A percentile compares a stretch with the other conserved stretches of the same genome.
Evolutionary conservation across 2,888 invertebrate species (phyloP).

Genomic region (Dynastes hyllus): DNA sequence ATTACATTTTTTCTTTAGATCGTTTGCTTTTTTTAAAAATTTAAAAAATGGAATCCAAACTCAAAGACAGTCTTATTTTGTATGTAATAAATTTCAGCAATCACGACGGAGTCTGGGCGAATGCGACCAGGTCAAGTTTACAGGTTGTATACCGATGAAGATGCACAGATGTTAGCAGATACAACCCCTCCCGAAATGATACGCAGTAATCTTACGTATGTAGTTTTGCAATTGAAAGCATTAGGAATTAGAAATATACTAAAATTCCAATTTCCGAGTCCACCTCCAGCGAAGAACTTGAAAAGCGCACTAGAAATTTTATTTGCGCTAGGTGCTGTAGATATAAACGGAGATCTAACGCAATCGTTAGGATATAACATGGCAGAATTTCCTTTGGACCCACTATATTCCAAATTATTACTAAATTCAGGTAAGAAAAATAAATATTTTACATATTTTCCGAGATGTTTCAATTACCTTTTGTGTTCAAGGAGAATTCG

Average conservation of each 20-base stretch:
- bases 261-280: constrained; percentile 92
- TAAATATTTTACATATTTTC: not conserved
- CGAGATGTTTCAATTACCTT: not conserved
- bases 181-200: constrained; percentile 95
- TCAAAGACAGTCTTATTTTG: constrained; percentile 88
- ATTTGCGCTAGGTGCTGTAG: constrained; percentile 88
- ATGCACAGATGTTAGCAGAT: constrained; percentile 79
- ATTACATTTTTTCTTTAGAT: constrained; percentile 57
- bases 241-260: constrained; percentile 94
- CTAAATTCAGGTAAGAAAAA: constrained; percentile 79
- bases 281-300: constrained; percentile 92
- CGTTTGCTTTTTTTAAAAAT: no score
- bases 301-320: constrained; percentile 89
- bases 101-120: constrained; percentile 96
- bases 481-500: constrained; percentile 79
- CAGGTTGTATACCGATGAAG: constrained; percentile 86
- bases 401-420: constrained; percentile 90
- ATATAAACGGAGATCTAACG: constrained; percentile 85
- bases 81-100: constrained; percentile 88
- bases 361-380: constrained; percentile 85
- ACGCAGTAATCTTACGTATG: constrained; percentile 87
- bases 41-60: no score
- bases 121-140: constrained; percentile 89
- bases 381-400: constrained; percentile 93
- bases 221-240: constrained; percentile 93